phyloP scores from a whole-genome alignment of 2,888 invertebrate species.

The Polymixis flavicincta region DNA sequence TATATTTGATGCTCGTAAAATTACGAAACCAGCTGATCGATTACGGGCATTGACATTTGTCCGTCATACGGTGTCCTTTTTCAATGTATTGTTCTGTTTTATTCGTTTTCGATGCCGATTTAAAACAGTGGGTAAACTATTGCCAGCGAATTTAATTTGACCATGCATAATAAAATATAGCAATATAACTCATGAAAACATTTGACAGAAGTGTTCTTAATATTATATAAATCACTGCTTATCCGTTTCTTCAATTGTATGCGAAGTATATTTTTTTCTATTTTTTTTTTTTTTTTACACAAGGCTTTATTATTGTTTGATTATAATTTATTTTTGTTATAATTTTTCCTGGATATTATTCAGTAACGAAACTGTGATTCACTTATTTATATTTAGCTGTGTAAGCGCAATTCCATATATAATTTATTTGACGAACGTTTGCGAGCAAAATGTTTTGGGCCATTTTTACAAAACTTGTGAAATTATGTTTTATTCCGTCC shows the following conservation, averaged over 20 bases:
- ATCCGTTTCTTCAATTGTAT: not conserved
- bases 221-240: not conserved
- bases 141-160: too few species aligned
- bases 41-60: too few species aligned
- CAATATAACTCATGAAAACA: not conserved
- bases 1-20: too few species aligned
- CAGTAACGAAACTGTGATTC: conserved; percentile 76
- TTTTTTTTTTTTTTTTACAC: conserved; percentile 26
- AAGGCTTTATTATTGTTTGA: conserved; percentile 35
- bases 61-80: too few species aligned
- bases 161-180: not conserved
- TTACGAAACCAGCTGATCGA: too few species aligned
- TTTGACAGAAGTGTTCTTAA: conserved; percentile 17
- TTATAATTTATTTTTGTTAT: conserved; percentile 55
- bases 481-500: conserved; percentile 11
- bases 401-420: conserved; percentile 60
- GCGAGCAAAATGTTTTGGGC: conserved; percentile 31
- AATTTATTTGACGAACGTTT: conserved; percentile 13
- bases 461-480: conserved; percentile 10
- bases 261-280: not conserved
- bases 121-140: too few species aligned
- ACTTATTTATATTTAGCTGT: conserved; percentile 62
- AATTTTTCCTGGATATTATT: conserved; percentile 59
- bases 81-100: too few species aligned
- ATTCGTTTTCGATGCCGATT: too few species aligned